These are phyloP conservation scores for Euclidia mi DNA, from an alignment of 2,888 invertebrate genomes.

Conservation along the genomic window DNA sequence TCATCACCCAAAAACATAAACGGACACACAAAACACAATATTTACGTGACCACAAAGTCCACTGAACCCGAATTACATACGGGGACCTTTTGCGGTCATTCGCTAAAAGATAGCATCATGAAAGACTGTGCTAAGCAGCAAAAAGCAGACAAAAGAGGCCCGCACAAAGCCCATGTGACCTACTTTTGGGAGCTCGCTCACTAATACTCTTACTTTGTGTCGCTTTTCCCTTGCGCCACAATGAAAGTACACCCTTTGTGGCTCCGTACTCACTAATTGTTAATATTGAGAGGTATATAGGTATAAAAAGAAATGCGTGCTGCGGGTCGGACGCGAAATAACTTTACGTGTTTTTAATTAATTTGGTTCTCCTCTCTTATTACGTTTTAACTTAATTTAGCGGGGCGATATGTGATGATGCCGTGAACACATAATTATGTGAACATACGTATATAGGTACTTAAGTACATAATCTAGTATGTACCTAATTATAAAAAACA, in stretches of 20 bases:
- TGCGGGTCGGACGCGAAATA: neutral
- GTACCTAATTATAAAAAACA: no score
- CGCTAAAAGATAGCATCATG: slow-evolving; percentile 68
- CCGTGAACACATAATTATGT: no score
- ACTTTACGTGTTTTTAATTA: neutral
- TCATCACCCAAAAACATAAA: neutral
- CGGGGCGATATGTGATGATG: no score
- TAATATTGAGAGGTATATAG: slow-evolving; percentile 46
- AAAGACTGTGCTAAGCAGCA: slow-evolving; percentile 65
- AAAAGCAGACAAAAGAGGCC: slow-evolving; percentile 78
- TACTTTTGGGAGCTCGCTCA: slow-evolving; percentile 68
- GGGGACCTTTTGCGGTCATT: slow-evolving; percentile 66
- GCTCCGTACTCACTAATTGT: slow-evolving; percentile 55
- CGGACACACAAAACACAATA: neutral
- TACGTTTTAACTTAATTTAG: no score
- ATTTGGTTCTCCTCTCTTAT: neutral
- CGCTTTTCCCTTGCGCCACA: slow-evolving; percentile 61
- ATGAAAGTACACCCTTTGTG: slow-evolving; percentile 55
- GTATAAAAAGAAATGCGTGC: slow-evolving; percentile 18
- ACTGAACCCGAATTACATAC: slow-evolving; percentile 58
- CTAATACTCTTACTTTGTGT: slow-evolving; percentile 80
- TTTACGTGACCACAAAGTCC: slow-evolving; percentile 35
- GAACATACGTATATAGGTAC: no score
- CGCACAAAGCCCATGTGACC: slow-evolving; percentile 80
- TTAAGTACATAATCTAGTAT: no score